A percentile compares a stretch with the other conserved stretches of the same genome.
phyloP scores from a whole-genome alignment of 2,797 vertebrate genomes.

The Semaprochilodus insignis region DNA sequence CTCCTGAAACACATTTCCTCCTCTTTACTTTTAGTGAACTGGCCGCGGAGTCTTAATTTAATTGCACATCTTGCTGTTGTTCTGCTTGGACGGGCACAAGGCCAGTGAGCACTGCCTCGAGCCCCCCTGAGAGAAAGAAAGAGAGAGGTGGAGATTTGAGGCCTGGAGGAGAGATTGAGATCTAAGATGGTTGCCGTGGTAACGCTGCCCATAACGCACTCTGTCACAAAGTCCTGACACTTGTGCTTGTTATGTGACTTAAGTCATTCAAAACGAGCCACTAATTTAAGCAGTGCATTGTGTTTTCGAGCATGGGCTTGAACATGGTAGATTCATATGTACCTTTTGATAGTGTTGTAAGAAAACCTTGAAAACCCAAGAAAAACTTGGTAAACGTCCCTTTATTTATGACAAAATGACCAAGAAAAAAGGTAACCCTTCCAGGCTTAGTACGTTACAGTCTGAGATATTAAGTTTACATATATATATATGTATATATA shows the following conservation, averaged over 20 bases:
- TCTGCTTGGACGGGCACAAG: conserved; percentile 61
- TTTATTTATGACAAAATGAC: too few relatives aligned
- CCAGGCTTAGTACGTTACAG: too few relatives aligned
- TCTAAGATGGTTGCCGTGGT: conserved; percentile 58
- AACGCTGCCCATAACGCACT: conserved; percentile 42
- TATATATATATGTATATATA: too few relatives aligned
- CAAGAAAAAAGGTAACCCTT: too few relatives aligned
- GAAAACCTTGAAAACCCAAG: not conserved
- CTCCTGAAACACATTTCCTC: conserved; percentile 59
- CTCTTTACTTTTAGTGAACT: conserved; percentile 59
- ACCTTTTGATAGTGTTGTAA: not conserved
- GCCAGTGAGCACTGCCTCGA: conserved; percentile 54
- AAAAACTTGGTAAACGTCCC: too few relatives aligned
- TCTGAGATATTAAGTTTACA: too few relatives aligned
- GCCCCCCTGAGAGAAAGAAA: conserved; percentile 36
- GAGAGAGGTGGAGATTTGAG: conserved; percentile 52
- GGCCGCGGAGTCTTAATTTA: conserved; percentile 65
- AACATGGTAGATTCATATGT: not conserved
- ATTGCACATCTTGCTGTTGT: conserved; percentile 70
- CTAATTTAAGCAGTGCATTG: conserved; percentile 7
- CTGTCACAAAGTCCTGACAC: conserved; percentile 30
- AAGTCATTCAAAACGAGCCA: conserved; percentile 15
- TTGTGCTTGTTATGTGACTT: conserved; percentile 27
- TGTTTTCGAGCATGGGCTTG: not conserved
- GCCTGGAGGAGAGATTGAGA: conserved; percentile 50